Base-by-base conservation (phyloP, 1,140 invertebrate genomes). In the Rhyzopertha dominica region DNA sequence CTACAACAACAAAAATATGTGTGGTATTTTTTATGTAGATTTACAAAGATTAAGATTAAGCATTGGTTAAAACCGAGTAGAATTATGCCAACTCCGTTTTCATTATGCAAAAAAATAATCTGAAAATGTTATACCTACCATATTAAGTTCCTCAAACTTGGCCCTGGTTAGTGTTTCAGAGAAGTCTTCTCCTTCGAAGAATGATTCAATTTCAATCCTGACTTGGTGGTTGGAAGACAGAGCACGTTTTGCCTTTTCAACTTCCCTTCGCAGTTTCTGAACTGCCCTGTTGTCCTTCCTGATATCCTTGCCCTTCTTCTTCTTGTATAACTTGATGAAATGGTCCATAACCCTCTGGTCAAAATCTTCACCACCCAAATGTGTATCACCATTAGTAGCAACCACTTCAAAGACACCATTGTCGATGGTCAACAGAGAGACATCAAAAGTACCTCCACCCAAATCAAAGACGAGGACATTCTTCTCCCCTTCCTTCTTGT, bases 381-480 rank as follows among this genome's bases (percentile, higher is more conserved):
- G 95, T 67, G 95, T 98, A 64, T 99, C 95, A 62, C 97, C 97
- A 68, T 97, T 98, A 31, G 97, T 99, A 2, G 97, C 88, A 12
- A 98, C 87, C 37, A 81, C 59, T 72, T 89, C 83, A 52, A 87
- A 86, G 0, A 87, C 95, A 50, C 97, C 97, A 62, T 98, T 97
- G 64, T 99, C 97, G 62, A 99, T 99, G 45, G 96, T 99, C 14
- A 99, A 77, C 9, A 99, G 78, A 42, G 95, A 98, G 0, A 99
- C 97, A 74, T 99, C 97, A 64, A 99, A 99, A 54, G 97, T 99
- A 74, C 97, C 97, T 75, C 97, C 97, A 66, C 97, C 97, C 67
- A 99, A 79, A 79, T 99, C 97, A 69, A 98, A 99, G 1, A 99
- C 95, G 22, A 99, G 74, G 24, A 99, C 93, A 61, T 99, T 99